phyloP scores from a whole-genome alignment of 2,113 vertebrate genomes.

The Naja naja region DNA sequence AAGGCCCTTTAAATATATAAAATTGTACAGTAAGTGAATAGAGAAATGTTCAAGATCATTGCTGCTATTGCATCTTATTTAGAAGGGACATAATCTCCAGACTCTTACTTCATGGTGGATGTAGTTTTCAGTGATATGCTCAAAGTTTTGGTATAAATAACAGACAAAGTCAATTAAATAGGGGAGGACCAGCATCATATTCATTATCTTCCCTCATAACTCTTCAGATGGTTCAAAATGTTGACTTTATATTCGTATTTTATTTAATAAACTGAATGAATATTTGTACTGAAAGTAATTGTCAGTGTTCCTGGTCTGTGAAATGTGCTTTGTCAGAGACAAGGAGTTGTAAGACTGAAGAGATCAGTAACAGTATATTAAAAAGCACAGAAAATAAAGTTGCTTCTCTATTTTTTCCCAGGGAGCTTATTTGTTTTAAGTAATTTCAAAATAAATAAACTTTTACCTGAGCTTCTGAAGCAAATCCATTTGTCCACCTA shows the following conservation, averaged over 20 bases:
- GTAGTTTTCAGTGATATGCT: background rate
- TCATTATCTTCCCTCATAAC: background rate
- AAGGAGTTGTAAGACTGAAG: conserved; percentile 24
- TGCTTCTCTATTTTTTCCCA: background rate
- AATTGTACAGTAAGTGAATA: background rate
- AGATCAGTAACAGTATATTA: conserved; percentile 20
- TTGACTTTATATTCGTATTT: conserved; percentile 16
- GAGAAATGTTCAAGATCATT: fast-evolving
- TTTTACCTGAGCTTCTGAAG: background rate
- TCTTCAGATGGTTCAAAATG: conserved; percentile 5
- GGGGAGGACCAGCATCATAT: background rate
- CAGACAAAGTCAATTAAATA: conserved; percentile 2
- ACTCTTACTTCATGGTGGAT: background rate
- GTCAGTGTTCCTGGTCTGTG: conserved; percentile 18
- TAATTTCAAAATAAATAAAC: background rate
- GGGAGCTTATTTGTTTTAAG: background rate
- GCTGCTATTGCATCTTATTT: background rate
- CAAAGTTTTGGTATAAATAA: conserved; percentile 1
- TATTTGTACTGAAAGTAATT: background rate
- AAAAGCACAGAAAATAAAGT: background rate
- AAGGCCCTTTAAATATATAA: background rate
- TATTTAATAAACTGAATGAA: conserved; percentile 31
- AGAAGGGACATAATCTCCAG: background rate
- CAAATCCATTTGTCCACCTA: background rate
- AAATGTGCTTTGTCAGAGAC: conserved; percentile 1